Evolutionary conservation across 2,888 invertebrate species (phyloP).

Genomic region (Coenonympha glycerion): DNA sequence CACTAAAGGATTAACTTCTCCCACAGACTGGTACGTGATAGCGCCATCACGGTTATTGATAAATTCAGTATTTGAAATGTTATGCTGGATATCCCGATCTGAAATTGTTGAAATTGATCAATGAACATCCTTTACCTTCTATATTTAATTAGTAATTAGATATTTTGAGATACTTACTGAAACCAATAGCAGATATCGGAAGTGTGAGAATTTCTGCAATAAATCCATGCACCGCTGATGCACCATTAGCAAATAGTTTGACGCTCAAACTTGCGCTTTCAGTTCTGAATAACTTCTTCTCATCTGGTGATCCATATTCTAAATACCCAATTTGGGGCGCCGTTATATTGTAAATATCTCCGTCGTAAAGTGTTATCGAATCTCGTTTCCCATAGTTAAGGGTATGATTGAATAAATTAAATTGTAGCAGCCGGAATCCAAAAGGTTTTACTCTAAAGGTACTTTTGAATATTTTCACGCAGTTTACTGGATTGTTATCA

Average conservation of each 20-base stretch:
- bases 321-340: slow-evolving; percentile 82
- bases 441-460: slow-evolving; percentile 89
- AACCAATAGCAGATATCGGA: slow-evolving; percentile 92
- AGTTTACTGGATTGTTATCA: slow-evolving; percentile 96
- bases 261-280: slow-evolving; percentile 88
- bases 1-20: slow-evolving; percentile 94
- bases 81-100: slow-evolving; percentile 95
- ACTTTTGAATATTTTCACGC: slow-evolving; percentile 96
- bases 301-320: slow-evolving; percentile 81
- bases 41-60: slow-evolving; percentile 90
- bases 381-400: slow-evolving; percentile 88
- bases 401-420: slow-evolving; percentile 93
- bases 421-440: slow-evolving; percentile 92
- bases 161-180: slow-evolving; percentile 79
- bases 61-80: slow-evolving; percentile 88
- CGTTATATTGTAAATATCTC: slow-evolving; percentile 92
- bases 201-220: slow-evolving; percentile 97
- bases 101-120: slow-evolving; percentile 32
- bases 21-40: slow-evolving; percentile 90
- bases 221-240: slow-evolving; percentile 95
- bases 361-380: slow-evolving; percentile 90
- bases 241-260: slow-evolving; percentile 95
- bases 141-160: neutral
- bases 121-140: neutral
- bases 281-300: slow-evolving; percentile 85